These are phyloP conservation scores for Drosophila dives DNA, from an alignment of 2,888 invertebrate genomes.

Conservation along the genomic window DNA sequence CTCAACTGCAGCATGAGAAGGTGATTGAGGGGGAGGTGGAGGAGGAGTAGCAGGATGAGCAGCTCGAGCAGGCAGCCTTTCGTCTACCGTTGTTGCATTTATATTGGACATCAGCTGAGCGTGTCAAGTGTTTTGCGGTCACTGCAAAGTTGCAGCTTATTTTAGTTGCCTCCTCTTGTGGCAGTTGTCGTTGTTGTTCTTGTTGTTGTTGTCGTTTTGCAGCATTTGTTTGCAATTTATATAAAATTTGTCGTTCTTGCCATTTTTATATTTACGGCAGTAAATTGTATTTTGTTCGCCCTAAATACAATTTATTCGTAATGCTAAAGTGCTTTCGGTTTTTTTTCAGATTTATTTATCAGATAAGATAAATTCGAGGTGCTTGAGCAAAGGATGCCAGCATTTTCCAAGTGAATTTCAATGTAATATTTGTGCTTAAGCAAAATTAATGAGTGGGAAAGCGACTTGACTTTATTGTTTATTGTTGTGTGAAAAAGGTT, in stretches of 20 bases:
- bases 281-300: constrained; percentile 54
- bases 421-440: constrained; percentile 10
- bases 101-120: constrained; percentile 71
- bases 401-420: constrained; percentile 34
- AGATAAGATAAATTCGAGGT: constrained; percentile 38
- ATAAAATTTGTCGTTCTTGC: constrained; percentile 60
- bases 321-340: constrained; percentile 49
- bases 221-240: constrained; percentile 75
- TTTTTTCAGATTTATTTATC: constrained; percentile 43
- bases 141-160: constrained; percentile 57
- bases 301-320: constrained; percentile 42
- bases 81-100: constrained; percentile 58
- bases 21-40: background rate
- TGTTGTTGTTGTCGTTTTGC: constrained; percentile 36
- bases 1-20: background rate
- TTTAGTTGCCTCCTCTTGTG: constrained; percentile 33
- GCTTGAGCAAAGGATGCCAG: constrained; percentile 9
- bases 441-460: constrained; percentile 30
- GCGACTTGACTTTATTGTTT: constrained; percentile 21
- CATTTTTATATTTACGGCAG: constrained; percentile 32
- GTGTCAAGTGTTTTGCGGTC: constrained; percentile 75
- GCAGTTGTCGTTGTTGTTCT: constrained; percentile 18
- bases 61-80: background rate
- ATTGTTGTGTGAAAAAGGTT: constrained; percentile 14
- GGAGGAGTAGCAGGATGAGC: background rate